Evolutionary conservation across 2,888 invertebrate species (phyloP).

Genomic region (Apotomis betuletana): DNA sequence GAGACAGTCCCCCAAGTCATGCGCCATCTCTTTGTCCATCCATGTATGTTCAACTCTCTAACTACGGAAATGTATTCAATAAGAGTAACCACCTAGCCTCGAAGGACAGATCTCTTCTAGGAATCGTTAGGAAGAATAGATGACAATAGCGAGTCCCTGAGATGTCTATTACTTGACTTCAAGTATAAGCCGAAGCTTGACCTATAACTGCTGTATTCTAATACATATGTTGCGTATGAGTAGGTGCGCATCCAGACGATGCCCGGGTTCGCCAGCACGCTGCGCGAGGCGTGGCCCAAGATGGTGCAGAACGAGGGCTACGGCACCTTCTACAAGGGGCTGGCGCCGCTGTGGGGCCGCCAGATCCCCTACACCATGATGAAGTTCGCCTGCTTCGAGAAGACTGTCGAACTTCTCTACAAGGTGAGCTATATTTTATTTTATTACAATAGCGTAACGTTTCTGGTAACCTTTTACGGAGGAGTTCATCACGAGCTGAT

Average conservation of each 20-base stretch:
- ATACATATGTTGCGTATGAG: constrained; percentile 1
- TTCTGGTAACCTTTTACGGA: no score
- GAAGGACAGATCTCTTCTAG: no score
- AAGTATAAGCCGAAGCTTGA: background rate
- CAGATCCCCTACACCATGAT: constrained; percentile 99
- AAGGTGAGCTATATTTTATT: constrained; percentile 66
- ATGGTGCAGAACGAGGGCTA: constrained; percentile 95
- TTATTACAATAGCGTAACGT: background rate
- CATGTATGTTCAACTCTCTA: no score
- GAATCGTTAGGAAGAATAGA: no score
- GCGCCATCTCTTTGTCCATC: no score
- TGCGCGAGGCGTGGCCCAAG: constrained; percentile 96
- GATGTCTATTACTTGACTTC: background rate
- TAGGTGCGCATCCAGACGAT: constrained; percentile 97
- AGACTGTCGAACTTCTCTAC: constrained; percentile 96
- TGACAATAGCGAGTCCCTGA: background rate
- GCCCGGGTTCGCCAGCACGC: constrained; percentile 94
- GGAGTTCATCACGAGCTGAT: no score
- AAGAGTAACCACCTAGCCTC: no score
- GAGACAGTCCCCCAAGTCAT: no score
- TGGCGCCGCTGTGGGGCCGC: constrained; percentile 97
- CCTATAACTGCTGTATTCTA: background rate
- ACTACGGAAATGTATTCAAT: no score
- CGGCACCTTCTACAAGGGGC: constrained; percentile 96
- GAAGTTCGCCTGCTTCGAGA: constrained; percentile 99